Base-by-base conservation (phyloP, 2,888 invertebrate species). In the Ischnus inquisitorius region DNA sequence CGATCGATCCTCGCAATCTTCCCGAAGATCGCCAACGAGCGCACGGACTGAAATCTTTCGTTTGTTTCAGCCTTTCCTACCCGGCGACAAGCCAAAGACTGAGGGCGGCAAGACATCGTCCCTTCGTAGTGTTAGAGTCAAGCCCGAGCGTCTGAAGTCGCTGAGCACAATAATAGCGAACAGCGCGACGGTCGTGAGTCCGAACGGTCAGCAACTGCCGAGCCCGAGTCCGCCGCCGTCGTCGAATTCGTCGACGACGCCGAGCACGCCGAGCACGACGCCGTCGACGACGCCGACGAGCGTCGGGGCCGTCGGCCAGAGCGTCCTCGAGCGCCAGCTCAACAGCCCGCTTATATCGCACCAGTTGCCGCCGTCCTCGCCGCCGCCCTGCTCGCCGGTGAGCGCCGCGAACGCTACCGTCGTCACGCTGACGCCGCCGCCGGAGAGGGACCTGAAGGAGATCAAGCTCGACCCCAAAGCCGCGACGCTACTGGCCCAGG, bases 51-150 rank as follows among this genome's bases (percentile, higher is more conserved):
- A 22, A 16, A 14, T 14, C 6, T 28, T 60, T 19, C 43, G 12
- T 28, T 19, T 41, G 81, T 86, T 91, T 22, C 90, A 94, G 94
- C 91, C 93, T 82, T 91, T 92, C 83, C 91, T 90, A 41, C 89
- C 91, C 54, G 90, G 90, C 46, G 93, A 93, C 46, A 94, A 93
- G 88, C 89, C 90, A 41, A 93, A 94, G 88, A 84, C 91, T 16
- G 94, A 94, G 87, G 91, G 88, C n/a, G 91, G 93, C 25, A 95
- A 95, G 88, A 93, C 94, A 0, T 95, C 95, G 14, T 95, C 95
- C 3, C 89, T 95, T 68, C 95, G 96, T 54, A 96, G 96, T 51
- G 96, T 96, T 41, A 93, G 96, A 8, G 96, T 96, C 0, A 96
- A 96, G 91, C 95, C 96, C 0, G 95, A 95, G 85, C 93, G 95